These are phyloP conservation scores for Kryptopterus vitreolus DNA, from an alignment of 2,797 vertebrate genomes.

Conservation along the genomic window DNA sequence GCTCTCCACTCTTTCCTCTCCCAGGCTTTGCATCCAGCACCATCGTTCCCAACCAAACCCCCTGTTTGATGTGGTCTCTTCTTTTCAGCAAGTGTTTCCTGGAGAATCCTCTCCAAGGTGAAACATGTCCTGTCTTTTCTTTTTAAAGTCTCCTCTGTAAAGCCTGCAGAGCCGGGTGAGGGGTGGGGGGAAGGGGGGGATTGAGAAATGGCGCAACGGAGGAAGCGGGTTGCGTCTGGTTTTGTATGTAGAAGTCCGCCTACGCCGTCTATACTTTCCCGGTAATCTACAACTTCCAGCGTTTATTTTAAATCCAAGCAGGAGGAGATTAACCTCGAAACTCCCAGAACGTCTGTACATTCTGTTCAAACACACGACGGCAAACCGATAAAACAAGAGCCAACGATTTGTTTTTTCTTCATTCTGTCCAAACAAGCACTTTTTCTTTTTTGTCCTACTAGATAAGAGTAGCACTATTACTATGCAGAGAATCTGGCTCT, in stretches of 20 bases:
- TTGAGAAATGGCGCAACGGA: slow-evolving; percentile 3
- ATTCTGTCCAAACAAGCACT: neutral
- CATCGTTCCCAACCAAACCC: neutral
- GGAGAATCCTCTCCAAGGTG: slow-evolving; percentile 31
- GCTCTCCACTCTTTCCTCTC: slow-evolving; percentile 19
- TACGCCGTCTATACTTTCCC: slow-evolving; percentile 22
- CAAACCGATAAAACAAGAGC: slow-evolving; percentile 28
- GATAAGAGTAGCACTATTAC: neutral
- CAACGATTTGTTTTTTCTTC: slow-evolving; percentile 3
- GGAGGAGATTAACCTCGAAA: slow-evolving; percentile 30
- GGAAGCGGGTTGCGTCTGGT: slow-evolving; percentile 35
- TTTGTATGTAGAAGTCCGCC: slow-evolving; percentile 34
- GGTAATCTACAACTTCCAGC: slow-evolving; percentile 44
- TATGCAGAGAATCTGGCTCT: neutral
- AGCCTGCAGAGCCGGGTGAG: slow-evolving; percentile 9
- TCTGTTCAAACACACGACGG: neutral
- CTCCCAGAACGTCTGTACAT: neutral
- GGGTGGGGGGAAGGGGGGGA: no score
- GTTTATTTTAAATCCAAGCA: slow-evolving; percentile 32
- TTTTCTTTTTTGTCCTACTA: slow-evolving; percentile 1
- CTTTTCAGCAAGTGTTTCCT: slow-evolving; percentile 25
- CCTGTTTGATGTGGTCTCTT: slow-evolving; percentile 49
- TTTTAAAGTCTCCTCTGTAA: slow-evolving; percentile 42
- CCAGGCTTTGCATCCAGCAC: slow-evolving; percentile 15
- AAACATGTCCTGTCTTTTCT: slow-evolving; percentile 40